These are phyloP conservation scores for Hirundichthys speculiger DNA, from an alignment of 2,113 vertebrate species.

Conservation along the genomic window DNA sequence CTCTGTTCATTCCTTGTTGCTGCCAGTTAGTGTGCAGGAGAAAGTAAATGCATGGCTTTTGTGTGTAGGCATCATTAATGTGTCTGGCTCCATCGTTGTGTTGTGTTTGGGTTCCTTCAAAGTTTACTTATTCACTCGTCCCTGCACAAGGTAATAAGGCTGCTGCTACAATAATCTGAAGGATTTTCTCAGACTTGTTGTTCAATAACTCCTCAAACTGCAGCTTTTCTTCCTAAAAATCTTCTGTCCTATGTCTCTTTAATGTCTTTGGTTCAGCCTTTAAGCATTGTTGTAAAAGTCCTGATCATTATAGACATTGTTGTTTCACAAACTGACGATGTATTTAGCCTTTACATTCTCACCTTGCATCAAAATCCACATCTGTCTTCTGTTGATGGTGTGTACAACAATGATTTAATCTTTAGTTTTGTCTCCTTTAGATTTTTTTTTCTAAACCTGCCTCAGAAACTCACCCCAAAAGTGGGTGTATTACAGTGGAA, in stretches of 20 bases:
- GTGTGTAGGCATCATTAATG: too few relatives aligned
- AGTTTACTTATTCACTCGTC: slow-evolving; percentile 17
- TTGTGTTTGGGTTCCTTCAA: slow-evolving; percentile 17
- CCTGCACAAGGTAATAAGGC: slow-evolving; percentile 52
- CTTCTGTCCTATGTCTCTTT: slow-evolving; percentile 34
- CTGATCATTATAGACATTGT: slow-evolving; percentile 53
- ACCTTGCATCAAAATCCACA: slow-evolving; percentile 55
- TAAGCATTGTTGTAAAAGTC: slow-evolving; percentile 50
- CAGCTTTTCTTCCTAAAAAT: slow-evolving; percentile 25
- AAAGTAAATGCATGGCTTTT: too few relatives aligned
- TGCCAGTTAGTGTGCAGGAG: too few relatives aligned
- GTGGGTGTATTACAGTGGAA: not conserved
- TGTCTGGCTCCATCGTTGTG: not conserved
- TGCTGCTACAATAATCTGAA: slow-evolving; percentile 56
- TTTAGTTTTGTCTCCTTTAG: not conserved
- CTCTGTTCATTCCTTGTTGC: too few relatives aligned
- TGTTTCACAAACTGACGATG: slow-evolving; percentile 63
- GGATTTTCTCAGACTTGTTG: slow-evolving; percentile 35
- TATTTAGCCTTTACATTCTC: slow-evolving; percentile 47
- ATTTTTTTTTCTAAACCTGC: not conserved
- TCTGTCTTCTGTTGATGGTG: slow-evolving; percentile 48
- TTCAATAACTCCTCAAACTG: slow-evolving; percentile 40
- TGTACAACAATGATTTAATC: slow-evolving; percentile 6
- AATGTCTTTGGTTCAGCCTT: slow-evolving; percentile 39
- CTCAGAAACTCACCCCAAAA: not conserved